Conservation (phyloP, 2,113 vertebrate genomes). For the Pithys albifrons region DNA sequence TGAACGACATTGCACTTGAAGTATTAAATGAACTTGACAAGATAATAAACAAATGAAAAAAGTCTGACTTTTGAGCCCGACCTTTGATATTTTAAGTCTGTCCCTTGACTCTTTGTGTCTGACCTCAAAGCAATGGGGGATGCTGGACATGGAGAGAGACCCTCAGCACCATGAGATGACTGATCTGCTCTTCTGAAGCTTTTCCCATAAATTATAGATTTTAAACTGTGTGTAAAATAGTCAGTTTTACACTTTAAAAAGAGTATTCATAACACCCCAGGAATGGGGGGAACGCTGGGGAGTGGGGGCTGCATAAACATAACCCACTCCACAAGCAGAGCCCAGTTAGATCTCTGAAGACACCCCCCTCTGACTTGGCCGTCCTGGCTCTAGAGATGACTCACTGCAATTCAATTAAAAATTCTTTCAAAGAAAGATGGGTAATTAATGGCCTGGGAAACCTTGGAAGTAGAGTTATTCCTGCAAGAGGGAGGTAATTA, state of each 20-base stretch:
- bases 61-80: neutral
- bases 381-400: neutral
- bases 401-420: neutral
- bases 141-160: neutral
- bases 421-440: neutral
- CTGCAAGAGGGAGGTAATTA: conserved; percentile 8
- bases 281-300: neutral
- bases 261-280: neutral
- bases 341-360: neutral
- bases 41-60: neutral
- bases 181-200: conserved; percentile 6
- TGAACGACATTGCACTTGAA: accelerated
- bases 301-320: neutral
- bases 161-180: neutral
- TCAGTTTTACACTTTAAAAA: conserved; percentile 11
- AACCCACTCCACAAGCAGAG: neutral
- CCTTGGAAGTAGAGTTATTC: neutral
- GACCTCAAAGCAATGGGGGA: neutral
- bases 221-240: conserved; percentile 34
- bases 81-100: neutral
- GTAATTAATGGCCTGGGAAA: conserved; percentile 5
- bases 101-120: neutral
- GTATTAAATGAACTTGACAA: neutral
- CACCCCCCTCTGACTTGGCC: neutral
- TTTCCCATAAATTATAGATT: conserved; percentile 26